phyloP scores from a whole-genome alignment of 2,888 invertebrate genomes.

The Lymantria dispar region DNA sequence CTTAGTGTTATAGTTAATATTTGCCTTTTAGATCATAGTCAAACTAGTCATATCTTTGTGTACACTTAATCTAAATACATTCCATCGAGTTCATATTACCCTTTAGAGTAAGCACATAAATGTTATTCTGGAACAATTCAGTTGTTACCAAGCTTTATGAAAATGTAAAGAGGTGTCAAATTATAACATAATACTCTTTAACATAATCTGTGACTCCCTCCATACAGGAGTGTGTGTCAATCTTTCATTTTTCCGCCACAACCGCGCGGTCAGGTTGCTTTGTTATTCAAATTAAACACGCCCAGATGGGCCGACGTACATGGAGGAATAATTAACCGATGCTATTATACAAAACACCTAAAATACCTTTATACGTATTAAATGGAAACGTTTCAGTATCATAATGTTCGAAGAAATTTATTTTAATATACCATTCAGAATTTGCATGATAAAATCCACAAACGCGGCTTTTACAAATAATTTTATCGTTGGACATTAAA shows the following conservation, averaged over 20 bases:
- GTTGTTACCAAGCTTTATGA: not conserved
- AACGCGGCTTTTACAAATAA: slow-evolving; percentile 1
- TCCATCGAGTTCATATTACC: too few species aligned
- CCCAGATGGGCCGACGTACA: slow-evolving; percentile 52
- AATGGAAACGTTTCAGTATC: slow-evolving; percentile 14
- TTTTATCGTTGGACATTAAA: slow-evolving; percentile 12
- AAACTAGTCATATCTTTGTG: too few species aligned
- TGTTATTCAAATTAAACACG: slow-evolving; percentile 73
- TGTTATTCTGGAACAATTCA: too few species aligned
- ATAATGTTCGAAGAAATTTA: slow-evolving; percentile 12
- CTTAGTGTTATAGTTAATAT: too few species aligned
- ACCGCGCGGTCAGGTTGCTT: slow-evolving; percentile 56
- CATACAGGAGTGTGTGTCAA: slow-evolving; percentile 53
- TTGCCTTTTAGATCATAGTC: too few species aligned
- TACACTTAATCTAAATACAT: too few species aligned
- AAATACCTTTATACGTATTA: slow-evolving; percentile 17
- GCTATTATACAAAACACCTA: slow-evolving; percentile 44
- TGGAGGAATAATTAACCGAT: slow-evolving; percentile 66
- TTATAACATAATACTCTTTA: slow-evolving; percentile 5
- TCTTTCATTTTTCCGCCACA: slow-evolving; percentile 60
- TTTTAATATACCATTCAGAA: not conserved
- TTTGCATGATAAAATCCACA: not conserved
- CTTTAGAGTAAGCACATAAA: too few species aligned
- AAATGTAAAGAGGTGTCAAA: not conserved
- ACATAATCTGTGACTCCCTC: slow-evolving; percentile 33